A percentile compares a stretch with the other conserved stretches of the same genome.
phyloP scores from a whole-genome alignment of 1,140 invertebrate species.

The Zaprionus tsacasi region DNA sequence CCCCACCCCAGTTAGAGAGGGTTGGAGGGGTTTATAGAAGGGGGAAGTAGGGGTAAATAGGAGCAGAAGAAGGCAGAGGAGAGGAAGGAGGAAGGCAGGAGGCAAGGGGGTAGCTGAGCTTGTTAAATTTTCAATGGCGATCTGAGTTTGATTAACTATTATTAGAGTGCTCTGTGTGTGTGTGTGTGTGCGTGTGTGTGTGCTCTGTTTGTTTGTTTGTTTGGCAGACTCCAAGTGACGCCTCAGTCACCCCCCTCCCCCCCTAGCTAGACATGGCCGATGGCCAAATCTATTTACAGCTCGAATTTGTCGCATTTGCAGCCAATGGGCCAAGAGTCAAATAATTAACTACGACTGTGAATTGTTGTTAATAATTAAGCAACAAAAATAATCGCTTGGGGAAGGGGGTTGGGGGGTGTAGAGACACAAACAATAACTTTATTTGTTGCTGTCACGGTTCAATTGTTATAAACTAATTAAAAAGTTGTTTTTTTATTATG shows the following conservation, averaged over 20 bases:
- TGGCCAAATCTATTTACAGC: constrained; percentile 54
- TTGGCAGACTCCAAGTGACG: background rate
- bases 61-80: background rate
- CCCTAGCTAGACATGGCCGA: constrained; percentile 13
- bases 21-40: background rate
- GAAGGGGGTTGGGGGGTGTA: no score
- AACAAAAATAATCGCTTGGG: background rate
- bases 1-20: no score
- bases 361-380: constrained; percentile 36
- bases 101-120: background rate
- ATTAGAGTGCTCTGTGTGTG: constrained; percentile 35
- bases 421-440: background rate
- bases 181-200: background rate
- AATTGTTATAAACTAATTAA: constrained; percentile 6
- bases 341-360: constrained; percentile 41
- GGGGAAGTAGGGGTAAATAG: no score
- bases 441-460: constrained; percentile 18
- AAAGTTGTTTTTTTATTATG: background rate
- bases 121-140: constrained; percentile 31
- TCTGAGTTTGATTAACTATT: constrained; percentile 49
- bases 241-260: background rate
- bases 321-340: constrained; percentile 40
- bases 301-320: constrained; percentile 52
- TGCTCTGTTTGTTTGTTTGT: constrained; percentile 8
- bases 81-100: no score